These are phyloP conservation scores for Uria aalge DNA, from an alignment of 2,113 vertebrate genomes.

Conservation along the genomic window DNA sequence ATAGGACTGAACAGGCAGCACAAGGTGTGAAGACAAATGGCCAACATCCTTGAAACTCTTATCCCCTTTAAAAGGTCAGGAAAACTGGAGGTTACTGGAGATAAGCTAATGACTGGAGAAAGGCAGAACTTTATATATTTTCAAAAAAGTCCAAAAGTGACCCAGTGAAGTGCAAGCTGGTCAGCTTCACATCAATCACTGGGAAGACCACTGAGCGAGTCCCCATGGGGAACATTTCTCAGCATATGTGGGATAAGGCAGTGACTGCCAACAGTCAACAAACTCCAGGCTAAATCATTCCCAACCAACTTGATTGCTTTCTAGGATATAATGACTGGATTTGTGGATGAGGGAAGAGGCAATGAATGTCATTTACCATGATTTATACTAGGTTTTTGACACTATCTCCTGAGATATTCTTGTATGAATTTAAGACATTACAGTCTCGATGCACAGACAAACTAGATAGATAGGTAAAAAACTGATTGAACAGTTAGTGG, in stretches of 20 bases:
- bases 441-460: background rate
- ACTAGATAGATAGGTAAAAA: background rate
- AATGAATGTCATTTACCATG: background rate
- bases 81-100: background rate
- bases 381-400: background rate
- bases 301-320: background rate
- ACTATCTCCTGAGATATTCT: background rate
- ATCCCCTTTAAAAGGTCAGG: background rate
- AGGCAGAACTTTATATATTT: background rate
- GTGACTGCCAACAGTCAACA: background rate
- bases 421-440: background rate
- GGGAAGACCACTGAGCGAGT: background rate
- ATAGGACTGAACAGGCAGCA: too few relatives aligned
- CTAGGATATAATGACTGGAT: background rate
- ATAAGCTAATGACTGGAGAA: background rate
- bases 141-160: background rate
- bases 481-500: background rate
- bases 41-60: background rate
- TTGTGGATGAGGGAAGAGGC: background rate
- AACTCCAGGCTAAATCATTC: background rate
- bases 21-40: background rate
- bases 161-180: background rate
- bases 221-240: background rate
- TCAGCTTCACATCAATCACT: background rate
- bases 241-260: background rate